Base-by-base conservation (phyloP, 2,888 invertebrate species). In the Neria commutata region DNA sequence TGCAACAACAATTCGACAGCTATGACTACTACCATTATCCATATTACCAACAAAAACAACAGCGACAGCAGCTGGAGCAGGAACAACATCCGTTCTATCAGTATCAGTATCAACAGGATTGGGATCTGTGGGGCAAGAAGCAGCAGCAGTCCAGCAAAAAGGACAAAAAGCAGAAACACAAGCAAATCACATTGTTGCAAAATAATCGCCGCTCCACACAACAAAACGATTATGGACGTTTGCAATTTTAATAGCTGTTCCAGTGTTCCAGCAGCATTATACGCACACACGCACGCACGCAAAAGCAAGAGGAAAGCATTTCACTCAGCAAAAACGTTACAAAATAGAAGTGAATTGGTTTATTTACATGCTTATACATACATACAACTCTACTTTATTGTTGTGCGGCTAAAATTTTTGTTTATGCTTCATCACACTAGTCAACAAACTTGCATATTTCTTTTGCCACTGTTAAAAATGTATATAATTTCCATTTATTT, bases 151-250 rank as follows among this genome's bases (percentile, higher is more conserved):
- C 3, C 23, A 25, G 48, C 40, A 45, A 10, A 45, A 63, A 54
- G 56, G 61, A 16, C 53, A 64, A 58, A n/a, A 42, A 6, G 11
- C 72, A 70, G 1, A 73, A 72, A 49, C 70, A 67, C 17, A 62
- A 68, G 33, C 69, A 72, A n/a, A 54, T 60, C 65, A 54, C 67
- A 64, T 67, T 62, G 70, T 58, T 67, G 68, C 68, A 65, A 65
- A 67, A 64, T 61, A 69, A 60, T 17, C 63, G 64, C 54, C 67
- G 61, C 37, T 63, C 69, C 53, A 61, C 77, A 34, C 70, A 72
- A 45, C 74, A 73, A 46, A 77, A 77, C 55, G 77, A 77, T 61
- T 77, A 77, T 60, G 77, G 78, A 25, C 68, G 71, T 34, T 63
- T 70, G 58, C 60, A 67, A 34, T 70, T 70, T 26, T 65, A 61